Evolutionary conservation across 1,140 invertebrate species (phyloP).

Genomic region (Varroa destructor): DNA sequence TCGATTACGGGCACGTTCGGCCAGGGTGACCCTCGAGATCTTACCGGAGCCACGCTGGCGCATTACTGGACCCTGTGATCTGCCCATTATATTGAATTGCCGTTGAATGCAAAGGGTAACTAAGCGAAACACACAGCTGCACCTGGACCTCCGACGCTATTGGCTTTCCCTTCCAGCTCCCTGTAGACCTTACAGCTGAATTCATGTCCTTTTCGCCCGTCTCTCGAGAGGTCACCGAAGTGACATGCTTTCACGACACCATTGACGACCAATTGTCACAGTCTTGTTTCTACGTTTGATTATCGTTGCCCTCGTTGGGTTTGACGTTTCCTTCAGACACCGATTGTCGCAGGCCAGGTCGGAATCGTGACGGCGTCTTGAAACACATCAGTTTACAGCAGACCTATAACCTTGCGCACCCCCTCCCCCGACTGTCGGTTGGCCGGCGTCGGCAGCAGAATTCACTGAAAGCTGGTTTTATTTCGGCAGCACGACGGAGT

Average conservation of each 20-base stretch:
- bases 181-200: constrained; percentile 18
- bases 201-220: neutral
- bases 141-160: constrained; percentile 24
- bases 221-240: neutral
- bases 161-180: constrained; percentile 25
- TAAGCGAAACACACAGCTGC: constrained; percentile 21
- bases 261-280: no score
- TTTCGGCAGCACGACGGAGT: constrained; percentile 23
- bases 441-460: neutral
- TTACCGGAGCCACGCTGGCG: no score
- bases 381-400: neutral
- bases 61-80: no score
- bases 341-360: neutral
- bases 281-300: no score
- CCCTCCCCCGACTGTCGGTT: neutral
- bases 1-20: no score
- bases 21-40: no score
- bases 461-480: constrained; percentile 1
- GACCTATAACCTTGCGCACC: neutral
- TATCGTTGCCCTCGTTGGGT: no score
- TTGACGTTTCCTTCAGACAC: neutral
- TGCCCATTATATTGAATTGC: neutral
- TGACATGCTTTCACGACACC: neutral
- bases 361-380: neutral
- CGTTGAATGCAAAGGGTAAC: constrained; percentile 27